Evolutionary conservation across 2,888 invertebrate genomes (phyloP).

Genomic region (Hydraecia micacea): DNA sequence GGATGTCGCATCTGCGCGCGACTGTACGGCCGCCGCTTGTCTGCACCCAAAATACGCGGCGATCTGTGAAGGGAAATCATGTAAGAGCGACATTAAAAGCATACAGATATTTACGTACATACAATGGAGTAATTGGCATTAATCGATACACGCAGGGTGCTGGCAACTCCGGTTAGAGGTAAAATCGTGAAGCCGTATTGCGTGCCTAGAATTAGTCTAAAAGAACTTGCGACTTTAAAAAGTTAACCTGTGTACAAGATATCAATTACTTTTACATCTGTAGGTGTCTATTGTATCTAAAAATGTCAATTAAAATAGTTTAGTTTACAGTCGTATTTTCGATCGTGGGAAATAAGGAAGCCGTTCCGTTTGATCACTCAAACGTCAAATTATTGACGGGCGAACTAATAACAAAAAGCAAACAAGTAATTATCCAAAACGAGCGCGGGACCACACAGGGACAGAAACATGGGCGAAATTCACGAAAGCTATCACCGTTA

Average conservation of each 20-base stretch:
- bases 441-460: conserved; percentile 86
- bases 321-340: conserved; percentile 45
- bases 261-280: conserved; percentile 30
- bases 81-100: conserved; percentile 63
- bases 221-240: conserved; percentile 59
- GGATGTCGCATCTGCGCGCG: conserved; percentile 89
- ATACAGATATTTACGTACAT: conserved; percentile 50
- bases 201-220: conserved; percentile 61
- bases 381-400: conserved; percentile 79
- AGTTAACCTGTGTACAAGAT: conserved; percentile 43
- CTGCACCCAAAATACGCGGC: conserved; percentile 83
- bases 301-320: conserved; percentile 56
- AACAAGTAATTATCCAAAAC: conserved; percentile 74
- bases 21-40: conserved; percentile 81
- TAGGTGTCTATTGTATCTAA: conserved; percentile 37
- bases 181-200: conserved; percentile 56
- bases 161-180: conserved; percentile 50
- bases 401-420: conserved; percentile 77
- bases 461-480: conserved; percentile 81
- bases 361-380: conserved; percentile 76
- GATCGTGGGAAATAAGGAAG: conserved; percentile 70
- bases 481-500: conserved; percentile 87
- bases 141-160: conserved; percentile 52
- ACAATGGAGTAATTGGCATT: conserved; percentile 54
- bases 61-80: conserved; percentile 78